Base-by-base conservation (phyloP, 2,113 vertebrate species). In the Scatophagus argus region DNA sequence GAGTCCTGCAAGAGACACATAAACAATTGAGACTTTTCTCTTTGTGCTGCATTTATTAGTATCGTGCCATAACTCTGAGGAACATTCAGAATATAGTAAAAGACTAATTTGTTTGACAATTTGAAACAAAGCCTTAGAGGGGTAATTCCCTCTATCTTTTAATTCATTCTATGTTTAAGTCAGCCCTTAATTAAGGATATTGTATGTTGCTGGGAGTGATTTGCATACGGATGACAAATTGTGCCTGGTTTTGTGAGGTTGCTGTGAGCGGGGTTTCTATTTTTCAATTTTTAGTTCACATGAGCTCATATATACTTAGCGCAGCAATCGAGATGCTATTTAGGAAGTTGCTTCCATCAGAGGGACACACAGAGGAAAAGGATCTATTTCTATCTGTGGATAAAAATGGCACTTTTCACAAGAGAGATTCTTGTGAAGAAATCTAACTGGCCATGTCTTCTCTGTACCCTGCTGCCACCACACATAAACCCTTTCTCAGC, bases 1-100 rank as follows among this genome's bases (percentile, higher is more conserved):
- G 98, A 92, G 98, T 99, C 94, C 98, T 99, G 92, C 70, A 63
- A 61, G 52, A 82, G 32, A 80, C 32, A 64, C 8, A 74, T 2
- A 32, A 56, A 12, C 74, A 49, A 59, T 75, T 44, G 46, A 25
- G 6, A 38, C 25, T 25, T 74, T 61, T 61, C 31, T 44, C 39
- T 36, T 66, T 5, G 1, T 55, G 16, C 65, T 61, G n/a, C 5
- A 63, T 56, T 41, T 21, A 47, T 78, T 69, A 63, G 34, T 14
- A 60, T 60, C 69, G 39, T 47, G 5, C 36, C 61, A 29, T 34
- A 70, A 65, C 55, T 70, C 52, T 32, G 5, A 34, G 49, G 46
- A 61, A 70, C 75, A 47, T n/a, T 67, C n/a, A 46, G n/a, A 58
- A 77, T 47, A n/a, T 31, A 83, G 86, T 51, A 78, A 78, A 85